phyloP scores from a whole-genome alignment of 2,797 vertebrate genomes.

The Orestias chungarensis region DNA sequence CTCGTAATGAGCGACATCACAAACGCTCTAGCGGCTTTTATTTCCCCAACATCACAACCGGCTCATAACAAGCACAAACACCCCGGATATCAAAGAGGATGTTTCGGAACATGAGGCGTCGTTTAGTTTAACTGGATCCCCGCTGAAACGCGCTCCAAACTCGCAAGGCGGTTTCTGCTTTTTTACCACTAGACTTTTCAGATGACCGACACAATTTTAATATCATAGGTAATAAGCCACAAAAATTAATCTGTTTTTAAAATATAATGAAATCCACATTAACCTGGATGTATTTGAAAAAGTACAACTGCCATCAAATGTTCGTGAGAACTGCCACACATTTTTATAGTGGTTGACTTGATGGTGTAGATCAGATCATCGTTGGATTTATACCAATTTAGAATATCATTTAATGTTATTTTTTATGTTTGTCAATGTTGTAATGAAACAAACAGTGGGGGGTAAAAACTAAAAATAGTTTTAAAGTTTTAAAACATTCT shows the following conservation, averaged over 20 bases:
- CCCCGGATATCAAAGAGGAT: conserved; percentile 50
- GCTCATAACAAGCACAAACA: conserved; percentile 38
- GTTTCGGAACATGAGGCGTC: conserved; percentile 27
- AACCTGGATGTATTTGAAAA: not conserved
- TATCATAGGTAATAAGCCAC: not conserved
- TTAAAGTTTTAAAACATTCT: too few species aligned
- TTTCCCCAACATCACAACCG: conserved; percentile 17
- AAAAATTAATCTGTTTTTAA: not conserved
- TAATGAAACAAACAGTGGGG: too few species aligned
- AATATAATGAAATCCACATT: not conserved
- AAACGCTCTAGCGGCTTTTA: conserved; percentile 43
- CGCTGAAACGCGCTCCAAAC: not conserved
- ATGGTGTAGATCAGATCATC: too few species aligned
- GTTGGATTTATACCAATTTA: too few species aligned
- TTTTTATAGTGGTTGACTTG: not conserved
- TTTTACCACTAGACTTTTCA: not conserved
- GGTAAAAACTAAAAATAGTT: too few species aligned
- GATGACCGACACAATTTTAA: not conserved
- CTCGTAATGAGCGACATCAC: conserved; percentile 58
- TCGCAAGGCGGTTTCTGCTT: not conserved
- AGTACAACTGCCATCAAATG: too few species aligned
- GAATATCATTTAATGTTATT: too few species aligned
- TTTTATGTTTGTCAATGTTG: too few species aligned
- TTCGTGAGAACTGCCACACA: too few species aligned
- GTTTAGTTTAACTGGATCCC: not conserved